phyloP scores from a whole-genome alignment of 2,113 vertebrate species.

The Aleadryas rufinucha region DNA sequence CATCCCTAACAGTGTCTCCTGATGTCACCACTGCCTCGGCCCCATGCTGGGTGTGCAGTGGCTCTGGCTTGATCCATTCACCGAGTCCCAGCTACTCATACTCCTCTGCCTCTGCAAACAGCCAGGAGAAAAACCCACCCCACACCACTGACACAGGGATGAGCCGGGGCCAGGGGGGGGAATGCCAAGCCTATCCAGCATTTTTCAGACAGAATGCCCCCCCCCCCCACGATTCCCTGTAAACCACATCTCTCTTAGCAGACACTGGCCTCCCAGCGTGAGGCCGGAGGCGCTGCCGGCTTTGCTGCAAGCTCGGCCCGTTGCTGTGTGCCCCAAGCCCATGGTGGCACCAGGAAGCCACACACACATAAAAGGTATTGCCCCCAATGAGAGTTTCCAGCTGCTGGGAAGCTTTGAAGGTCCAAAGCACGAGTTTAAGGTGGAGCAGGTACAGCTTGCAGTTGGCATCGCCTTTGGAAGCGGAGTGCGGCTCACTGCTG shows the following conservation, averaged over 20 bases:
- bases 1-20: neutral
- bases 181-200: neutral
- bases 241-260: neutral
- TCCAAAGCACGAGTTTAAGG: neutral
- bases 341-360: neutral
- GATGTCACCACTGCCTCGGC: neutral
- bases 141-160: rapidly evolving
- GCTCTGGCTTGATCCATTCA: neutral
- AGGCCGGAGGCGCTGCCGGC: rapidly evolving
- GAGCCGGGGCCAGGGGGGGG: neutral
- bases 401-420: neutral
- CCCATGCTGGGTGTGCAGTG: too few species aligned
- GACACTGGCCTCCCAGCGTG: rapidly evolving
- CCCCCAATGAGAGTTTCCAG: neutral
- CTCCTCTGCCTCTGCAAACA: neutral
- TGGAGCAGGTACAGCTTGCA: neutral
- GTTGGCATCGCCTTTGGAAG: neutral
- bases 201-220: neutral
- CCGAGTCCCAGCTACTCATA: neutral
- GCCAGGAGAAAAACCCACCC: neutral
- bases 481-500: neutral
- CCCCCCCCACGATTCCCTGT: neutral
- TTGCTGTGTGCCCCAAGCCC: neutral
- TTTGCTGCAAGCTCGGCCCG: rapidly evolving
- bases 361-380: neutral